These are phyloP conservation scores for Drosophila ustulata DNA, from an alignment of 2,888 invertebrate genomes.

Conservation along the genomic window DNA sequence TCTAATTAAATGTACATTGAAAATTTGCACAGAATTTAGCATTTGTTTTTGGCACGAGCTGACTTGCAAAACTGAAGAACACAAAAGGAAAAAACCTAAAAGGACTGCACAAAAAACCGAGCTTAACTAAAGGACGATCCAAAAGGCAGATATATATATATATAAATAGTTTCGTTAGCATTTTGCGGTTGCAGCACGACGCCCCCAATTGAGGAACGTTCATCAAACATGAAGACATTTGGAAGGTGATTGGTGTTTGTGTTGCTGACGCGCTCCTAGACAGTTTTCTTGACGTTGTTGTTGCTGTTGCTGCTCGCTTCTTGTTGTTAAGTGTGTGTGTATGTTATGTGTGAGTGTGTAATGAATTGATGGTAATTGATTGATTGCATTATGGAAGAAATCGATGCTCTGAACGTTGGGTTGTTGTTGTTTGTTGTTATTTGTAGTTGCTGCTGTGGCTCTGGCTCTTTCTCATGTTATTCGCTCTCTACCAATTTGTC, in stretches of 20 bases:
- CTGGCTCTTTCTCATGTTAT: neutral
- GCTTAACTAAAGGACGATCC: conserved; percentile 39
- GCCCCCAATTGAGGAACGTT: conserved; percentile 32
- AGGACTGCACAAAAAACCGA: conserved; percentile 40
- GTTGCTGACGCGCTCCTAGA: conserved; percentile 21
- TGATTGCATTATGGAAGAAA: conserved; percentile 75
- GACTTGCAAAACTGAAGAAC: conserved; percentile 45
- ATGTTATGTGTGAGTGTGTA: conserved; percentile 12
- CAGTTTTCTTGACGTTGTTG: neutral
- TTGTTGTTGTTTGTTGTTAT: conserved; percentile 58
- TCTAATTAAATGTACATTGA: conserved; percentile 9
- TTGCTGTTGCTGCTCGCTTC: conserved; percentile 20
- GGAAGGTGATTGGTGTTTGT: conserved; percentile 9
- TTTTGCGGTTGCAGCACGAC: conserved; percentile 34
- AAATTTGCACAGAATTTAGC: conserved; percentile 65
- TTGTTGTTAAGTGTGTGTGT: conserved; percentile 20
- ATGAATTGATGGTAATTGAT: conserved; percentile 53
- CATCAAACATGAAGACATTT: conserved; percentile 28
- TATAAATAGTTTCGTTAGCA: neutral
- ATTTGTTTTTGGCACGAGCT: conserved; percentile 72
- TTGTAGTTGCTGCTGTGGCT: conserved; percentile 20
- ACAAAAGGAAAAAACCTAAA: conserved; percentile 27
- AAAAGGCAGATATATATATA: conserved; percentile 26
- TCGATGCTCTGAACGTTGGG: conserved; percentile 74
- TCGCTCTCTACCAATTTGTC: conserved; percentile 19